Conservation (phyloP, 1,140 invertebrate species). For the Mizuhopecten yessoensis region DNA sequence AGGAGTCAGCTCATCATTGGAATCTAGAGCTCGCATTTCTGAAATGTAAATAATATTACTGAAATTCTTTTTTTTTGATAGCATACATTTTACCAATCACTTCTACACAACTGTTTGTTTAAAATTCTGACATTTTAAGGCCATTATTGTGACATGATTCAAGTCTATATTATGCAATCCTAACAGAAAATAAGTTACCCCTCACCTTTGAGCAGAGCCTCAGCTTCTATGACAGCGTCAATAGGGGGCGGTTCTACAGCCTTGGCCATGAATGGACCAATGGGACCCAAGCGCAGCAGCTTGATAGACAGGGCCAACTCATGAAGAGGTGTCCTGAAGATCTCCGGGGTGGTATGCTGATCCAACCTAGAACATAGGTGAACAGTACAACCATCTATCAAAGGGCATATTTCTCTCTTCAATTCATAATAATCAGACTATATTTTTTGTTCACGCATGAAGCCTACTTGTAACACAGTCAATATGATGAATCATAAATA, state of each 20-base stretch:
- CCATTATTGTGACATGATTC: neutral
- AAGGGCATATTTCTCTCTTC: neutral
- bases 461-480: too few relatives aligned
- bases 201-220: slow-evolving; percentile 83
- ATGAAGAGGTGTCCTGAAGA: slow-evolving; percentile 97
- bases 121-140: too few relatives aligned
- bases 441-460: too few relatives aligned
- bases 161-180: neutral
- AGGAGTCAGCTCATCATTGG: slow-evolving; percentile 84
- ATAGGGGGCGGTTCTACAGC: slow-evolving; percentile 85
- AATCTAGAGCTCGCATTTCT: slow-evolving; percentile 85
- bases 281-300: slow-evolving; percentile 83
- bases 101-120: too few relatives aligned
- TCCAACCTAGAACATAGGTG: slow-evolving; percentile 86
- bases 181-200: too few relatives aligned
- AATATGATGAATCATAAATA: too few relatives aligned
- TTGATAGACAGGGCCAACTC: slow-evolving; percentile 87
- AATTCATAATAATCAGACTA: too few relatives aligned
- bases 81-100: too few relatives aligned
- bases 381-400: neutral
- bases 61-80: neutral
- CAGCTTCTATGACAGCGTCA: slow-evolving; percentile 85
- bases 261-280: slow-evolving; percentile 83
- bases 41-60: slow-evolving; percentile 56
- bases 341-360: slow-evolving; percentile 96